Base-by-base conservation (phyloP, 2,113 vertebrate species). In the Ammodytes marinus region DNA sequence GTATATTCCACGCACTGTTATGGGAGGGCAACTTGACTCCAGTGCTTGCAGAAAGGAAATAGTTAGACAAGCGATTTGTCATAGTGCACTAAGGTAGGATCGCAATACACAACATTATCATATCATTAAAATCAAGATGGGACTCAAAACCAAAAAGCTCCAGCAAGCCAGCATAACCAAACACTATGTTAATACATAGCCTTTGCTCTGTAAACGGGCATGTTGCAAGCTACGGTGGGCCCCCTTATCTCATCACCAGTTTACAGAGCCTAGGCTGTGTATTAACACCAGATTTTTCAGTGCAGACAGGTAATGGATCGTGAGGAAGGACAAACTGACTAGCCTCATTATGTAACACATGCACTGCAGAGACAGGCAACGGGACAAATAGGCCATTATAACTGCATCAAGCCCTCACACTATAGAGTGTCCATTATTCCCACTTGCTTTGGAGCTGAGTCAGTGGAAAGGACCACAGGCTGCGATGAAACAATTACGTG, bases 391-490 rank as follows among this genome's bases (percentile, higher is more conserved):
- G 43, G 67, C 47, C 49, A 61, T 91, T 83, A 81, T 87, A 89
- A 83, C 86, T 61, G 74, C 79, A 78, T 76, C 66, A 53, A 69
- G 78, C 50, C 27, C 42, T 64, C 43, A 17, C 69, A 57, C 46
- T 65, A 81, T 82, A 57, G 78, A 85, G 71, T 79, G 81, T 77
- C 82, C 76, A 83, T 88, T 93, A 86, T 86, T 84, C 77, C 60
- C 71, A 52, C 45, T 27, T 60, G 80, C 63, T 61, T 59, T 80
- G 77, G 67, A n/a, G 52, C 71, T 71, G 74, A 80, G 52, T 87
- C 74, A 68, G 68, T 43, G 80, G 58, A 74, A 74, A 77, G 55
- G 79, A 86, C 84, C 80, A 78, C 72, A 59, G 83, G 64, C 85
- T 45, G 53, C 9, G 73, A 77, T 73, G 57, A 87, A 83, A 83